Percentiles rank a stretch among this genome's conserved stretches.
These are phyloP conservation scores for Hermodice carunculata DNA, from an alignment of 2,888 invertebrate genomes.

Conservation along the genomic window DNA sequence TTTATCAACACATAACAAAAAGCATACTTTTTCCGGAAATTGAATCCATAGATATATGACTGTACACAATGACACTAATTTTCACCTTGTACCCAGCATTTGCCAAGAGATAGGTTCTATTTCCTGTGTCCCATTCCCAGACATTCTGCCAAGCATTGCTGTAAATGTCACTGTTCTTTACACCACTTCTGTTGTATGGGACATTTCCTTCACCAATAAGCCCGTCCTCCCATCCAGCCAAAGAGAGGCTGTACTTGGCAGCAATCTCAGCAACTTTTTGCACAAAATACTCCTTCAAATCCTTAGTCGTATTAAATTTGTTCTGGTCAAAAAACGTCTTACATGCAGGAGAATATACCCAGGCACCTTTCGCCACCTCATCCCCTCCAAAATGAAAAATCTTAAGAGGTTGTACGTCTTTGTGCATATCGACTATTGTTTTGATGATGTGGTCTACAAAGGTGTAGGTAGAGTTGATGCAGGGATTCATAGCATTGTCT, in stretches of 20 bases:
- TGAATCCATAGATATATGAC: too few species aligned
- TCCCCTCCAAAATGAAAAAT: conserved; percentile 64
- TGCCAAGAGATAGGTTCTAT: conserved; percentile 54
- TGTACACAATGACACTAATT: too few species aligned
- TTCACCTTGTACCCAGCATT: conserved; percentile 60
- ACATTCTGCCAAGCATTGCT: conserved; percentile 54
- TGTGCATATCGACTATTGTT: conserved; percentile 40
- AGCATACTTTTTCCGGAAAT: too few species aligned
- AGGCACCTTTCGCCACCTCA: conserved; percentile 58
- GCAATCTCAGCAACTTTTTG: neutral
- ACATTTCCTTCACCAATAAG: neutral
- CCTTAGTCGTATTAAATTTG: neutral
- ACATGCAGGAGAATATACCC: conserved; percentile 58
- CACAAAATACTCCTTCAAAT: conserved; percentile 44
- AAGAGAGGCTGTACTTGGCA: neutral
- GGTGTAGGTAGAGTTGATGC: conserved; percentile 56
- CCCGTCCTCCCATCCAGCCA: conserved; percentile 25
- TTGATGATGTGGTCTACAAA: conserved; percentile 58
- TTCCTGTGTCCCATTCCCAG: conserved; percentile 48
- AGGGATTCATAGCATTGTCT: conserved; percentile 65
- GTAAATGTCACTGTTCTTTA: conserved; percentile 36
- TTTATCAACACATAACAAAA: too few species aligned
- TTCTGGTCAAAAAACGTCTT: neutral
- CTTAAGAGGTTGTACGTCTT: conserved; percentile 50
- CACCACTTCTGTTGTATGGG: neutral